Evolutionary conservation across 1,140 invertebrate species (phyloP), one percentile per base, ranked within the genome.

Genomic region (Limonius californicus): DNA sequence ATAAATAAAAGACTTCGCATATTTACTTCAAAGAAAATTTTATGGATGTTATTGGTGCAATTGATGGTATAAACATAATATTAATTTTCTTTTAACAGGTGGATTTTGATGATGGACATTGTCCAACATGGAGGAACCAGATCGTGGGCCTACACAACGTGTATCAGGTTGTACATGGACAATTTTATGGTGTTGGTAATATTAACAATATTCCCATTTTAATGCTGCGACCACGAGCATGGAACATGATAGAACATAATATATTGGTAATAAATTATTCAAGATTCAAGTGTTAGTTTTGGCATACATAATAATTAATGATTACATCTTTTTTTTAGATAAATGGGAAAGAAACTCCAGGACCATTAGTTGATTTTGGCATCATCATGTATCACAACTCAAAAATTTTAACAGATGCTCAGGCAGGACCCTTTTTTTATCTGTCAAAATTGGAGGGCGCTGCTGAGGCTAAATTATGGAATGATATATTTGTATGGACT

Each of bases 181-280:
- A 79, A 62, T 77, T 88, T 9, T 72, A 72, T 43, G 80, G 77
- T 18, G 78, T 81, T 8, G 81, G 81, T 1, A 75, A 76, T 47
- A 78, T 85, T 11, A 70, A 72, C 15, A 76, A 81, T 30, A 77
- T 79, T 35, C 84, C 85, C 45, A 75, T 88, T 15, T 69, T 90
- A 14, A 87, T 89, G 81, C 69, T 90, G 8, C 77, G 88, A 65
- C 87, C 88, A 1, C 74, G 87, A 69, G 87, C 87, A 15, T 90
- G 87, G 87, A 89, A 89, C 75, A 86, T 90, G 80, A 80, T 83
- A 39, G 88, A 90, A 73, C 83, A 88, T 71, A 86, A 89, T 70
- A 79, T 89, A 63, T 74, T 85, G 73, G 83, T 82, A 70, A 68
- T 15, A n/a, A 27, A 27, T 27, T 27, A 27, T n/a, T 3, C 1